phyloP scores from a whole-genome alignment of 2,797 vertebrate genomes.

The Staurois parvus region DNA sequence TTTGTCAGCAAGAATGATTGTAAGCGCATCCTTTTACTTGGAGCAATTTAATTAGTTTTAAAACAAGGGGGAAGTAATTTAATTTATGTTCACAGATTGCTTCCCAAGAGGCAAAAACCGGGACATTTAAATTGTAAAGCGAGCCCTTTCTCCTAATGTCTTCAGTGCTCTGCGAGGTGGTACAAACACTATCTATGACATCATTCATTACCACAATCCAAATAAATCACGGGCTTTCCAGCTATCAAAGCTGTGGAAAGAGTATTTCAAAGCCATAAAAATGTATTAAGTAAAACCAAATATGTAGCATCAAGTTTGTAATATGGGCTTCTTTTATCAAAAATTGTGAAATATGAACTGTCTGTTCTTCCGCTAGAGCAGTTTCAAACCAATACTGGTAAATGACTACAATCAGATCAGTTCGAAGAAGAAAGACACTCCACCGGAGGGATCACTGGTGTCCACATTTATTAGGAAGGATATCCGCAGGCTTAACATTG shows the following conservation, averaged over 20 bases:
- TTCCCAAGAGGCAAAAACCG: constrained; percentile 39
- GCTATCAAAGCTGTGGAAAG: background rate
- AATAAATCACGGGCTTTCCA: background rate
- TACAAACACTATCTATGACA: background rate
- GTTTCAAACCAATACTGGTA: no score
- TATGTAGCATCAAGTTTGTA: background rate
- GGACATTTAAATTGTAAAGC: constrained; percentile 43
- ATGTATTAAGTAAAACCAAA: background rate
- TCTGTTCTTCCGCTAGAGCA: no score
- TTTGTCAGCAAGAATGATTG: constrained; percentile 38
- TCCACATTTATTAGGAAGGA: no score
- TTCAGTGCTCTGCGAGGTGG: background rate
- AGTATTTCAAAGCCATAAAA: background rate
- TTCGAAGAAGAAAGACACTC: no score
- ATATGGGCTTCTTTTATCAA: no score
- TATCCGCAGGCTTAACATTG: no score
- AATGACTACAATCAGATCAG: no score
- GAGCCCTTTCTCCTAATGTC: constrained; percentile 41
- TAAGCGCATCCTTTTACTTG: constrained; percentile 32
- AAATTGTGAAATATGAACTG: no score
- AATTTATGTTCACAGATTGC: constrained; percentile 49
- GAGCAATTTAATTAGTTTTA: constrained; percentile 43
- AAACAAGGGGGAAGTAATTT: constrained; percentile 52
- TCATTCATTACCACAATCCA: background rate
- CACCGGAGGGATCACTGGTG: no score